These are phyloP conservation scores for Hypselothyrea guttata DNA, from an alignment of 2,888 invertebrate species.

Conservation along the genomic window DNA sequence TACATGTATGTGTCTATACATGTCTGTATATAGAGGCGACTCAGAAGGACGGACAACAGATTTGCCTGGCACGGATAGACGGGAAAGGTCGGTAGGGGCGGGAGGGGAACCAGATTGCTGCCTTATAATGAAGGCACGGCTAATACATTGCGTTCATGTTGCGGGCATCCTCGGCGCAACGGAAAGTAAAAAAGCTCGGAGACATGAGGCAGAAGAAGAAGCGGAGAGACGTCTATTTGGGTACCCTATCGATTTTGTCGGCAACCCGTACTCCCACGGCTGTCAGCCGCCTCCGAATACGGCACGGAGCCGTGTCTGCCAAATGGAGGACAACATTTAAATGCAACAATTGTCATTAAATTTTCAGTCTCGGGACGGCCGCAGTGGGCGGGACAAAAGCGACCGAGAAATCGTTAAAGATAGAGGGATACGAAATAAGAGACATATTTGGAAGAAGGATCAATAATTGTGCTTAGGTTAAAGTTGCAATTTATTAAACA, in stretches of 20 bases:
- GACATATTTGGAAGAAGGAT: too few relatives aligned
- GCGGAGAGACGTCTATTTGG: constrained; percentile 69
- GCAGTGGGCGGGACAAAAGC: background rate
- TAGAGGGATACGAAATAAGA: too few relatives aligned
- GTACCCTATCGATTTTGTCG: constrained; percentile 68
- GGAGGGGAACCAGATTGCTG: constrained; percentile 7
- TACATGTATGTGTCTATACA: background rate
- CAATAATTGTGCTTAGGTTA: too few relatives aligned
- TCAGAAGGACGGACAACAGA: constrained; percentile 53
- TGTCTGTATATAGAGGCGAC: constrained; percentile 12
- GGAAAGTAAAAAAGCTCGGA: background rate
- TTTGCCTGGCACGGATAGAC: constrained; percentile 13
- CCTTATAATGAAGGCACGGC: constrained; percentile 69
- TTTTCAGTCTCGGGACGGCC: constrained; percentile 30
- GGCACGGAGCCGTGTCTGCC: constrained; percentile 22
- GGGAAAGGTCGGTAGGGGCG: background rate
- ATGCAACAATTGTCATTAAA: constrained; percentile 77
- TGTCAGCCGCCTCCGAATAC: constrained; percentile 3
- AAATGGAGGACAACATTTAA: constrained; percentile 69
- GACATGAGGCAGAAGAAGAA: constrained; percentile 11
- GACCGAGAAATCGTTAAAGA: too few relatives aligned
- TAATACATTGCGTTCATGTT: constrained; percentile 69
- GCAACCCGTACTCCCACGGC: constrained; percentile 15
- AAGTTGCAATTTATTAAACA: too few relatives aligned
- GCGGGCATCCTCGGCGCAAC: constrained; percentile 41